phyloP scores from a whole-genome alignment of 2,888 invertebrate genomes.

The Nephrotoma guestfalica region DNA sequence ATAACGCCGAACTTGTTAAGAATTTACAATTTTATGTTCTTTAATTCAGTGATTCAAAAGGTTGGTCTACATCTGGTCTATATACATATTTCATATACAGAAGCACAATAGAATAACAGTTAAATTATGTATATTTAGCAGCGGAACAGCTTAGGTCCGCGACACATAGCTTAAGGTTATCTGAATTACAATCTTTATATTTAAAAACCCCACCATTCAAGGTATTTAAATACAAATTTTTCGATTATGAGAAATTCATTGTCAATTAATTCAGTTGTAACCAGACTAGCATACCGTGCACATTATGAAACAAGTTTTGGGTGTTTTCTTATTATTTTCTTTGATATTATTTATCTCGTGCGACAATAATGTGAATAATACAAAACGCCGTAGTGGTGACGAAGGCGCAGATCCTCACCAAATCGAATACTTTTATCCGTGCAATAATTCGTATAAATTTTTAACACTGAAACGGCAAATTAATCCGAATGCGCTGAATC shows the following conservation, averaged over 20 bases:
- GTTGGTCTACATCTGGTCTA: too few species aligned
- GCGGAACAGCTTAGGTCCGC: neutral
- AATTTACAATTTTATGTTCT: too few species aligned
- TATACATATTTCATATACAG: too few species aligned
- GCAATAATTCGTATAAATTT: neutral
- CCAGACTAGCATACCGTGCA: neutral
- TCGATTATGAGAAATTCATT: neutral
- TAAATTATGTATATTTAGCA: too few species aligned
- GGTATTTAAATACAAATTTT: neutral
- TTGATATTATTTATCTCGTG: neutral
- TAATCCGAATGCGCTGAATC: neutral
- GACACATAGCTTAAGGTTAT: neutral
- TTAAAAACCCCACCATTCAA: neutral
- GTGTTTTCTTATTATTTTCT: neutral
- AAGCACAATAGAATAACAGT: too few species aligned
- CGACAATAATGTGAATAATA: neutral
- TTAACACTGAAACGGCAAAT: neutral
- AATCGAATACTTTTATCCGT: neutral
- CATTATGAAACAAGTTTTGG: neutral
- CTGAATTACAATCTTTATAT: neutral
- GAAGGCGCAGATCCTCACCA: neutral
- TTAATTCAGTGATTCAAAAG: too few species aligned
- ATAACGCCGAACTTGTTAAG: too few species aligned
- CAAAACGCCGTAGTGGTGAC: neutral
- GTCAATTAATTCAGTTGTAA: neutral